Evolutionary conservation across 2,113 vertebrate genomes (phyloP).

Genomic region (Collichthys lucidus): DNA sequence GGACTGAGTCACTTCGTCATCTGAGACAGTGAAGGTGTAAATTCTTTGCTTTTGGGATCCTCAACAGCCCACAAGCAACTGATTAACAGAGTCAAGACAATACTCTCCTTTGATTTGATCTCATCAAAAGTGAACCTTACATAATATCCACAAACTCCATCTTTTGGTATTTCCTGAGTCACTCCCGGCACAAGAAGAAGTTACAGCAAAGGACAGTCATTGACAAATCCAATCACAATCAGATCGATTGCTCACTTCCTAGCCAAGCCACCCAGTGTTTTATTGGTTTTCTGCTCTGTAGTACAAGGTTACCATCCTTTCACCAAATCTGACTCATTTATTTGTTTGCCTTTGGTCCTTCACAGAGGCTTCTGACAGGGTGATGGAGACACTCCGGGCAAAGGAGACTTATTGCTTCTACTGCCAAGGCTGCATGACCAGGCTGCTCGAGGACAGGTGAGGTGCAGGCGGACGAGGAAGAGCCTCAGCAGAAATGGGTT

Average conservation of each 20-base stretch:
- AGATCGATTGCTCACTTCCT: constrained; percentile 42
- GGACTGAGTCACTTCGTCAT: constrained; percentile 58
- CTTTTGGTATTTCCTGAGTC: constrained; percentile 4
- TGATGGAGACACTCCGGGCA: constrained; percentile 82
- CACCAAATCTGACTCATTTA: constrained; percentile 51
- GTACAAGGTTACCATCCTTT: constrained; percentile 58
- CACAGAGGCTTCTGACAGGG: constrained; percentile 81
- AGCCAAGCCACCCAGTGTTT: constrained; percentile 45
- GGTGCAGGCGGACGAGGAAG: constrained; percentile 56
- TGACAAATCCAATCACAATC: constrained; percentile 56
- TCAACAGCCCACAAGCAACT: constrained; percentile 4
- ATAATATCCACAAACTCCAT: constrained; percentile 18
- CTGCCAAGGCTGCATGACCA: constrained; percentile 91
- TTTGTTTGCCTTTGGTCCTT: constrained; percentile 55
- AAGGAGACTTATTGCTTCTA: constrained; percentile 85
- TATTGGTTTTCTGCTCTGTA: constrained; percentile 57
- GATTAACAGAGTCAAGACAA: constrained; percentile 32
- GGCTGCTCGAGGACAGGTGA: constrained; percentile 89
- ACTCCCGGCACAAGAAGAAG: constrained; percentile 12
- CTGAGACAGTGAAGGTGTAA: constrained; percentile 44
- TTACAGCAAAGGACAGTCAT: constrained; percentile 34
- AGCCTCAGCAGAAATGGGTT: constrained; percentile 27
- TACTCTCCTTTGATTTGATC: constrained; percentile 23
- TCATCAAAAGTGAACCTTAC: constrained; percentile 19
- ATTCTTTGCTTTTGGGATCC: constrained; percentile 20